Conservation (phyloP, 30 jellyfish, hydroid and myxozoan genomes). For the Cassiopea andromeda region DNA sequence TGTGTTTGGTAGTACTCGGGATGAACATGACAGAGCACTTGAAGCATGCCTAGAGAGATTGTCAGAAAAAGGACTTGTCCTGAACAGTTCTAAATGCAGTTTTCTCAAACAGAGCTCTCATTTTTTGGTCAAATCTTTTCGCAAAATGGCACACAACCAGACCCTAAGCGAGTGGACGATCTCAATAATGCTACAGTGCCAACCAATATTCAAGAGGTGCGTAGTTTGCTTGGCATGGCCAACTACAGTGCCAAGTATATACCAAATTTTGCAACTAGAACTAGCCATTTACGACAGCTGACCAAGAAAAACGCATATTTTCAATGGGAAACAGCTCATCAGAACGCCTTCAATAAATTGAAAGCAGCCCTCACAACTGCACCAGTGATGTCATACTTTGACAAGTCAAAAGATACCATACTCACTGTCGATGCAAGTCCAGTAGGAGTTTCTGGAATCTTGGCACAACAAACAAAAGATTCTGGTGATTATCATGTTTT, state of each 20-base stretch:
- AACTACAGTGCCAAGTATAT: conserved; percentile 36
- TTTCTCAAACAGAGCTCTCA: conserved; percentile 37
- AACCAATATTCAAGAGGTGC: conserved; percentile 27
- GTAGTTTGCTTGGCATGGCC: conserved; percentile 60
- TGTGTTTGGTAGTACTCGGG: conserved; percentile 47
- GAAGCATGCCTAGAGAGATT: conserved; percentile 21
- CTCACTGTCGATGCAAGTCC: conserved; percentile 38
- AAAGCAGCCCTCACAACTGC: conserved; percentile 38
- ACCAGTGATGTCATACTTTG: conserved; percentile 41
- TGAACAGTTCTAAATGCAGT: conserved; percentile 56
- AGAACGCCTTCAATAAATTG: conserved; percentile 9
- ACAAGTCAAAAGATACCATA: conserved; percentile 24
- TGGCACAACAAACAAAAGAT: conserved; percentile 26
- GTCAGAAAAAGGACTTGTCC: conserved; percentile 21
- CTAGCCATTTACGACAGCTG: conserved; percentile 56
- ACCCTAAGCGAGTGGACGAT: conserved; percentile 30
- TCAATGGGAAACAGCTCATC: conserved; percentile 22
- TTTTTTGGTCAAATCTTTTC: conserved; percentile 56
- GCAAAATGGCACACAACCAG: conserved; percentile 43
- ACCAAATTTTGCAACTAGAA: conserved; percentile 19
- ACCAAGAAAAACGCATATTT: conserved; percentile 36
- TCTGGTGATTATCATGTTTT: not conserved
- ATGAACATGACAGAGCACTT: conserved; percentile 65
- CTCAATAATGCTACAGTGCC: conserved; percentile 37
- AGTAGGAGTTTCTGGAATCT: conserved; percentile 39